phyloP scores from a whole-genome alignment of 2,797 vertebrate species.

The Oreochromis grahami region DNA sequence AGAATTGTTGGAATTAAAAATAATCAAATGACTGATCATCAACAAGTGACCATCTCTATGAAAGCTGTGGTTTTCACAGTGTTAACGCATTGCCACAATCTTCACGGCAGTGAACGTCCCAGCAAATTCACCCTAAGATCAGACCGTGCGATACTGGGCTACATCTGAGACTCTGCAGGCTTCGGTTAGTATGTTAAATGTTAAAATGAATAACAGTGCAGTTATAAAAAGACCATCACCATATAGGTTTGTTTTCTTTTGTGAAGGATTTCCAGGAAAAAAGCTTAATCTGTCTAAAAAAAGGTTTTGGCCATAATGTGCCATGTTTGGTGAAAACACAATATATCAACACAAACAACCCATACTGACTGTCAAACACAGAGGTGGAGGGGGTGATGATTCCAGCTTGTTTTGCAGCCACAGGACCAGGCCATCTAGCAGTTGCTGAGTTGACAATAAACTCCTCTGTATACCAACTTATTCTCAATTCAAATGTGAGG shows the following conservation, averaged over 20 bases:
- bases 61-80: background rate
- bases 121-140: background rate
- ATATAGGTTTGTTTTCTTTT: background rate
- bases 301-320: background rate
- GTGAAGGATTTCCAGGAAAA: background rate
- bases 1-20: background rate
- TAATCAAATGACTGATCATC: background rate
- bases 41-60: background rate
- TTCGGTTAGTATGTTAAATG: background rate
- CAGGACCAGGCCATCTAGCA: too few species aligned
- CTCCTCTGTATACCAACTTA: too few species aligned
- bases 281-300: background rate
- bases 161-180: background rate
- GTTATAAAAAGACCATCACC: background rate
- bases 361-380: too few species aligned
- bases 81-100: background rate
- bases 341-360: too few species aligned
- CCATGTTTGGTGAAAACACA: background rate
- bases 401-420: too few species aligned
- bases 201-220: background rate
- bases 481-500: too few species aligned
- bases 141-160: background rate
- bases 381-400: too few species aligned
- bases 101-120: rapidly evolving
- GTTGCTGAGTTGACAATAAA: too few species aligned